Evolutionary conservation across 2,888 invertebrate genomes (phyloP), one percentile per base, ranked within the genome.

Genomic region (Cryptocephalus moraei): DNA sequence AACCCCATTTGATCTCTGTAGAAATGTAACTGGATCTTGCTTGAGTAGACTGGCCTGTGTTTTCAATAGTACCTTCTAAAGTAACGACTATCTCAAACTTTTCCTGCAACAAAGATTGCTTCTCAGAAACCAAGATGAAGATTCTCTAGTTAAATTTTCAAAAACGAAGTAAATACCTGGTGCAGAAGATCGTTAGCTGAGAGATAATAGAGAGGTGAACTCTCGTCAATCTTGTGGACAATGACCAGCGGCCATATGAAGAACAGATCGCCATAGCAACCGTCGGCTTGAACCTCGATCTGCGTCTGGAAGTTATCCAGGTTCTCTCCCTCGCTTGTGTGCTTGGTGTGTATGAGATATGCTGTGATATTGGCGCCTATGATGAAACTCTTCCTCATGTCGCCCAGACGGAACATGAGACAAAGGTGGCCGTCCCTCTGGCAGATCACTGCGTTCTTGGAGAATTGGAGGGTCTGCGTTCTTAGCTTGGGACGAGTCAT

Each of bases 181-280:
- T 22, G 22, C 22, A 22, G 6, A 22, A 94, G 75, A 68, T 93
- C 91, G 41, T 87, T 84, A 0, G 91, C 90, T 4, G 89, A 86
- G 71, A 93, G 79, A 55, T 81, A 78, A 71, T 85, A 94, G 12
- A 96, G 77, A 0, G 96, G 95, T 58, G 91, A 91, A 0, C 69
- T 70, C 45, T 75, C 78, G 65, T 91, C 84, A 57, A 96, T 94
- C 45, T 80, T 77, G 67, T 96, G 96, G 34, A 89, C 84, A 33
- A 93, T 83, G 9, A 90, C 84, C 61, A 91, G 80, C 1, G 96
- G 96, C 95, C 95, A 96, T 49, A 94, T 84, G 62, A 95, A 87
- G 71, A 96, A 93, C 6, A 93, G 75, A 53, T 82, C 77, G 13
- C 88, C 84, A 47, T 84, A 82, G 55, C 88, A 86, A 32, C 84